Base-by-base conservation (phyloP, 2,888 invertebrate genomes). In the Deilephila porcellus region DNA sequence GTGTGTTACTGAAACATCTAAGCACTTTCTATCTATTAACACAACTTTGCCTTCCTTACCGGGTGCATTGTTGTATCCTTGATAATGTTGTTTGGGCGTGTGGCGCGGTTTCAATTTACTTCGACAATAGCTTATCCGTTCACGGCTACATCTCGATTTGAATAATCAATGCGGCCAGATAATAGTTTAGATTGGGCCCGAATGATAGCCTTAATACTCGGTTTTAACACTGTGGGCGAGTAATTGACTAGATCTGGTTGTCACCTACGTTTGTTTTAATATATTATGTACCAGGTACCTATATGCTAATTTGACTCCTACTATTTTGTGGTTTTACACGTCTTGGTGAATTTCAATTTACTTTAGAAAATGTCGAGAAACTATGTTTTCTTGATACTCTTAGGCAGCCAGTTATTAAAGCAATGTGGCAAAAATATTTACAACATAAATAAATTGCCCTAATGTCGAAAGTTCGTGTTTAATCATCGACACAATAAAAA, bases 401-500 rank as follows among this genome's bases (percentile, higher is more conserved):
- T 20, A 11, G 14, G 45, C 14, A 45, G 45, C 45, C 45, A 45
- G 11, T 45, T 14, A 45, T 45, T 11, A 14, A 45, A 45, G 45
- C 45, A 14, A 45, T 45, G 45, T 3, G 11, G 45, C 11, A 14
- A 45, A 45, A 45, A 45, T 45, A 45, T 45, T 45, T 45, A 45
- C 14, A 45, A 14, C 14, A 14, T 37, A 32, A 14, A 3, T 14
- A 45, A 45, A 45, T 11, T 45, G 45, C 45, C 45, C 14, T 45
- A 45, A 45, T 45, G 14, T 3, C 45, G 1, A 45, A 45, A 45
- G 45, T 45, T 45, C 45, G 45, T 45, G 45, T 45, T 14, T 45
- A 14, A 45, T 45, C 19, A 73, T 1, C 52, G 29, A 14, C 8
- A 29, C 74, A 74, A 74, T 75, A 74, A 73, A 76, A 71, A 34